phyloP scores from a whole-genome alignment of 2,797 vertebrate genomes.

The Sebastiscus tertius region DNA sequence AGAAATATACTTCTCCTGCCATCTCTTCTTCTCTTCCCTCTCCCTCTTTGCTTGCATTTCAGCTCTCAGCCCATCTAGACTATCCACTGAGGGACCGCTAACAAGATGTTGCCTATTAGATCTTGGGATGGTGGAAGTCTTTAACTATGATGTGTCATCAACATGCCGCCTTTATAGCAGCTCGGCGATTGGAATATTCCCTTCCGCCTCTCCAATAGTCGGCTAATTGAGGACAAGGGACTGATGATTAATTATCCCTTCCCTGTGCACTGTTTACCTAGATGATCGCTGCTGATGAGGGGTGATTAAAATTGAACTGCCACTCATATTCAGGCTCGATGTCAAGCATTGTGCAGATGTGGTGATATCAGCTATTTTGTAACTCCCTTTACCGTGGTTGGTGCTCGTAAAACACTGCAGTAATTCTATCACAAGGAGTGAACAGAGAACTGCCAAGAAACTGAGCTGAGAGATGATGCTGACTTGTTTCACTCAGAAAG shows the following conservation, averaged over 20 bases:
- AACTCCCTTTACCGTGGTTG: background rate
- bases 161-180: slow-evolving; percentile 55
- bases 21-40: background rate
- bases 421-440: background rate
- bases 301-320: slow-evolving; percentile 71
- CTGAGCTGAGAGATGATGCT: background rate
- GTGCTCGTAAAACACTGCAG: background rate
- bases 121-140: slow-evolving; percentile 53
- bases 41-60: slow-evolving; percentile 7
- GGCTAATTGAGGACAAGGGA: slow-evolving; percentile 71
- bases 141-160: slow-evolving; percentile 70
- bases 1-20: slow-evolving; percentile 1
- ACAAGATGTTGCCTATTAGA: slow-evolving; percentile 68
- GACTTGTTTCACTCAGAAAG: background rate
- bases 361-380: slow-evolving; percentile 27
- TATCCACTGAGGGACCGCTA: slow-evolving; percentile 52
- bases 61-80: slow-evolving; percentile 19
- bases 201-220: slow-evolving; percentile 50
- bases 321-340: slow-evolving; percentile 50
- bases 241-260: slow-evolving; percentile 67
- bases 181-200: slow-evolving; percentile 55
- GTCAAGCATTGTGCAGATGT: slow-evolving; percentile 45
- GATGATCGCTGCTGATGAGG: slow-evolving; percentile 64
- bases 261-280: slow-evolving; percentile 63
- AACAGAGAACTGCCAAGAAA: background rate